These are phyloP conservation scores for Platynereis dumerilii DNA, from an alignment of 2,888 invertebrate genomes.

Conservation along the genomic window DNA sequence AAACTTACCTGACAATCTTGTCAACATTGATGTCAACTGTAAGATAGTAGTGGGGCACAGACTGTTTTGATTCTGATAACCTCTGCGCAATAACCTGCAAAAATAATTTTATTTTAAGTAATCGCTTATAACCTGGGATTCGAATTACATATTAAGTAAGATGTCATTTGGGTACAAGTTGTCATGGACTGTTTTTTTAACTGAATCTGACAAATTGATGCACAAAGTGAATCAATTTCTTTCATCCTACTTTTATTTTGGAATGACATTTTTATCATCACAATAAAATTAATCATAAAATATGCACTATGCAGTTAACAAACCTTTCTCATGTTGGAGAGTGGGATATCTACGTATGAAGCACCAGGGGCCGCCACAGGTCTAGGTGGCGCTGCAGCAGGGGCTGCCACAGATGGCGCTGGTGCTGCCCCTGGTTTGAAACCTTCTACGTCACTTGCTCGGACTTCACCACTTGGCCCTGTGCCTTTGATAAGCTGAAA, in stretches of 20 bases:
- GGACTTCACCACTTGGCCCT: constrained; percentile 58
- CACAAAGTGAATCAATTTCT: too few relatives aligned
- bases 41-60: constrained; percentile 96
- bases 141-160: too few relatives aligned
- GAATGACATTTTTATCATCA: too few relatives aligned
- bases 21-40: constrained; percentile 86
- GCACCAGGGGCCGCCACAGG: constrained; percentile 43
- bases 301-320: too few relatives aligned
- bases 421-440: constrained; percentile 50
- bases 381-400: constrained; percentile 23
- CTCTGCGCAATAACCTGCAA: constrained; percentile 83
- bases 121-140: too few relatives aligned
- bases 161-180: too few relatives aligned
- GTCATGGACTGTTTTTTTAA: too few relatives aligned
- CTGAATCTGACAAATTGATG: too few relatives aligned
- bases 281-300: too few relatives aligned
- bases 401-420: constrained; percentile 42
- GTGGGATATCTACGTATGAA: constrained; percentile 77
- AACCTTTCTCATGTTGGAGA: constrained; percentile 79
- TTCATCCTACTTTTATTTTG: too few relatives aligned
- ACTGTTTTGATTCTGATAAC: constrained; percentile 85
- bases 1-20: constrained; percentile 68
- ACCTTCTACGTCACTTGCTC: constrained; percentile 52
- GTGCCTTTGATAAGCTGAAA: constrained; percentile 49
- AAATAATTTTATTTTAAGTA: too few relatives aligned